phyloP scores from a whole-genome alignment of 2,797 vertebrate genomes.

The Sebastes flavidus region DNA sequence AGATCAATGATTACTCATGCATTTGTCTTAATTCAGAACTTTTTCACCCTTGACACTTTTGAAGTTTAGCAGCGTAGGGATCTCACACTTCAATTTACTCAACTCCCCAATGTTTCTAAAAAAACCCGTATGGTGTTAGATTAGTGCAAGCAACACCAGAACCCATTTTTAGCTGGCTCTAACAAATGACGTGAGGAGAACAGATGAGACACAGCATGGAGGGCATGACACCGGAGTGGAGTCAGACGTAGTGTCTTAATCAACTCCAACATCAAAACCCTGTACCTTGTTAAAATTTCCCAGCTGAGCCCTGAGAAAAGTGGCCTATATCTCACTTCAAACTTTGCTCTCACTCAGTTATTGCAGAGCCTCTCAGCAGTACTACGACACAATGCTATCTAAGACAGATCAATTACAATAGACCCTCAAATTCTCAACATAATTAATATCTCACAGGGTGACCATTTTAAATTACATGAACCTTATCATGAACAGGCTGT shows the following conservation, averaged over 20 bases:
- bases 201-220: slow-evolving; percentile 55
- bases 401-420: not conserved
- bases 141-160: slow-evolving; percentile 35
- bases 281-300: slow-evolving; percentile 50
- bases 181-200: slow-evolving; percentile 42
- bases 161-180: slow-evolving; percentile 54
- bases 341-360: slow-evolving; percentile 17
- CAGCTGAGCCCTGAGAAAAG: slow-evolving; percentile 32
- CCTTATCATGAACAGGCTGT: not conserved
- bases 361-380: not conserved
- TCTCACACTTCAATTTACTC: slow-evolving; percentile 22
- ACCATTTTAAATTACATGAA: not conserved
- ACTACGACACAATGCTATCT: slow-evolving; percentile 3
- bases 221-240: slow-evolving; percentile 38
- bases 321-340: slow-evolving; percentile 12
- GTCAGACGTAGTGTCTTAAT: slow-evolving; percentile 35
- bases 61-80: not conserved
- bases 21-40: not conserved
- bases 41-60: not conserved
- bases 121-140: slow-evolving; percentile 6
- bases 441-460: not conserved
- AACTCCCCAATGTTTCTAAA: slow-evolving; percentile 7
- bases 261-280: slow-evolving; percentile 39
- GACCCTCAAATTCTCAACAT: not conserved
- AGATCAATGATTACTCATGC: not conserved